Base-by-base conservation (phyloP, 2,797 vertebrate genomes). In the Gadopsis marmoratus region DNA sequence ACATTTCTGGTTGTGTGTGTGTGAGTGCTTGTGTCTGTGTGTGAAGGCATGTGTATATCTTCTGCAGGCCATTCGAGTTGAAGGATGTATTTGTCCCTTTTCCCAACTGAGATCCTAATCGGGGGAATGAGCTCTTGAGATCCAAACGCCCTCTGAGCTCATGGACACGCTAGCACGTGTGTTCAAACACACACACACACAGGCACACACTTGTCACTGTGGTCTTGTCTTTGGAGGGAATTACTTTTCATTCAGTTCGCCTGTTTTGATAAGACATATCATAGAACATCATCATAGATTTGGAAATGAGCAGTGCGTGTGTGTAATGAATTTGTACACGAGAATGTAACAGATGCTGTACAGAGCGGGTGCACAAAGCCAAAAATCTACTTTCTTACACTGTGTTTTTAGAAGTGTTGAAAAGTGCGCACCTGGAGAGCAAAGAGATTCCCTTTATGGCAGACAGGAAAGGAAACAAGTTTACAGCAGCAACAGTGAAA, bases 51-150 rank as follows among this genome's bases (percentile, higher is more conserved):
- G 19, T 79, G 68, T 31, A 5, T 41, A 45, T 76, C 19, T 45
- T 56, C 53, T 56, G 21, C 31, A 64, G 23, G 43, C 26, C 41
- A 33, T 86, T 84, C 3, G 8, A 69, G 77, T 72, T 82, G 79
- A 84, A 82, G 80, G 73, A 53, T 21, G 11, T 67, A 63, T 81
- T 74, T 53, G 74, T 58, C 72, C 56, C 31, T 69, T 71, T 81
- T 67, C 67, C 61, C 23, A 74, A 47, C 61, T 59, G 35, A 84
- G 88, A 91, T 92, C 59, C 65, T 81, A 74, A 91, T 92, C 83
- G 3, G 21, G 14, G 79, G 68, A 91, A 89, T 87, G 82, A 88
- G 76, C 61, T 85, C 45, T 73, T 67, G 47, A 58, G 60, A 50
- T 77, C 84, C 71, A 74, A 74, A 85, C 5, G 35, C 53, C 76